A percentile compares a stretch with the other conserved stretches of the same genome.
Conservation (phyloP, 2,888 invertebrate species). For the Trisateles emortualis region DNA sequence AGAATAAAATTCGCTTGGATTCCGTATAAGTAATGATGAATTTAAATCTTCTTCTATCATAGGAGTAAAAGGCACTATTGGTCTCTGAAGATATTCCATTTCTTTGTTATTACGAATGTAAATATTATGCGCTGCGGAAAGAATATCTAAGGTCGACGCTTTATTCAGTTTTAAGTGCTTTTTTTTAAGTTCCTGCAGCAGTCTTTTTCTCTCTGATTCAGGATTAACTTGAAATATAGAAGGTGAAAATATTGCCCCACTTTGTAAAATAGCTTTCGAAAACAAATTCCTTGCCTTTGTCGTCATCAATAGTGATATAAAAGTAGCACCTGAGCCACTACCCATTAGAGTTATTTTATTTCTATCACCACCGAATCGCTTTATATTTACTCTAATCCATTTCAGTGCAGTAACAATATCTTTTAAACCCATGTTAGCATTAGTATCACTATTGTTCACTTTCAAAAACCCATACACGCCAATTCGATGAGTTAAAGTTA, state of each 20-base stretch:
- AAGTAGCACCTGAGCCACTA: slow-evolving; percentile 74
- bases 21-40: slow-evolving; percentile 57
- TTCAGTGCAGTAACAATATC: slow-evolving; percentile 78
- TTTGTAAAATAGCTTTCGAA: slow-evolving; percentile 78
- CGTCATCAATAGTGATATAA: slow-evolving; percentile 66
- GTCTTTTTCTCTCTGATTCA: slow-evolving; percentile 58
- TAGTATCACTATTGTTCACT: slow-evolving; percentile 61
- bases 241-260: slow-evolving; percentile 74
- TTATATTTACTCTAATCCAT: slow-evolving; percentile 74
- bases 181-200: slow-evolving; percentile 58
- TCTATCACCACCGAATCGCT: slow-evolving; percentile 71
- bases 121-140: slow-evolving; percentile 64
- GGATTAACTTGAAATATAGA: slow-evolving; percentile 67
- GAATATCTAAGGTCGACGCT: slow-evolving; percentile 62
- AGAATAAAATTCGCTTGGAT: slow-evolving; percentile 53
- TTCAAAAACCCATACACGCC: slow-evolving; percentile 79
- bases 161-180: slow-evolving; percentile 48
- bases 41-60: slow-evolving; percentile 60
- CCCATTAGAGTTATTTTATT: slow-evolving; percentile 74
- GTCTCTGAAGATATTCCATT: slow-evolving; percentile 69
- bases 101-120: slow-evolving; percentile 62
- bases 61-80: slow-evolving; percentile 75
- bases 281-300: slow-evolving; percentile 71
- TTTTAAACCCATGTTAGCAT: slow-evolving; percentile 80
- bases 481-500: slow-evolving; percentile 74